Evolutionary conservation across 2,888 invertebrate species (phyloP).

Genomic region (Chrysodeixis includens): DNA sequence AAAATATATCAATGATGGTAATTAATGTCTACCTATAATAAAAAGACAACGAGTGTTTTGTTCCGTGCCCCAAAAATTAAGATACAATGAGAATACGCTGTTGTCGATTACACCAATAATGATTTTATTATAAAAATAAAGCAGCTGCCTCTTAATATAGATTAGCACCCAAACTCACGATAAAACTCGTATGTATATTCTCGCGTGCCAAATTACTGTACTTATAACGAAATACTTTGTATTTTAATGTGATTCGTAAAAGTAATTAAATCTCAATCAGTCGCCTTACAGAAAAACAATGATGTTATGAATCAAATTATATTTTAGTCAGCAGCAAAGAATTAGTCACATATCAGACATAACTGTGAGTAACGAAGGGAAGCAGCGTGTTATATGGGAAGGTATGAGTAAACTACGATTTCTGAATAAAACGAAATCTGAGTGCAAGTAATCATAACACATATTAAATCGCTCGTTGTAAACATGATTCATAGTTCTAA

Average conservation of each 20-base stretch:
- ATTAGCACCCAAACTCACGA: conserved; percentile 10
- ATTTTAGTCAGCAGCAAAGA: conserved; percentile 26
- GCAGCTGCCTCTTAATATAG: conserved; percentile 11
- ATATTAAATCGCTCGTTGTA: neutral
- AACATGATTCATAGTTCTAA: neutral
- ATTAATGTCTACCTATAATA: neutral
- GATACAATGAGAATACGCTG: conserved; percentile 3
- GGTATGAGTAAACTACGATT: conserved; percentile 33
- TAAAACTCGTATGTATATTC: conserved; percentile 7
- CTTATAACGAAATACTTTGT: conserved; percentile 14
- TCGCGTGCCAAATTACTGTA: conserved; percentile 21
- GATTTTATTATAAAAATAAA: conserved; percentile 7
- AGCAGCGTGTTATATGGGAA: conserved; percentile 18
- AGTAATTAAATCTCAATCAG: conserved; percentile 18
- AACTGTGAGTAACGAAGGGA: conserved; percentile 47
- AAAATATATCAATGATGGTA: neutral
- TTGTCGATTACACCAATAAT: conserved; percentile 8
- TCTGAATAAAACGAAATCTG: conserved; percentile 53
- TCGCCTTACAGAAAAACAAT: conserved; percentile 12
- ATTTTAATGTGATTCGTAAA: conserved; percentile 11
- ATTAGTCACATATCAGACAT: conserved; percentile 51
- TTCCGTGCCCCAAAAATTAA: neutral
- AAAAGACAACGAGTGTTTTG: neutral
- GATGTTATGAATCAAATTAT: conserved; percentile 43
- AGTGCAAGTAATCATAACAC: conserved; percentile 33